Evolutionary conservation across 2,888 invertebrate genomes (phyloP), one percentile per base, ranked within the genome.

Genomic region (Dicranocentrus wangi): DNA sequence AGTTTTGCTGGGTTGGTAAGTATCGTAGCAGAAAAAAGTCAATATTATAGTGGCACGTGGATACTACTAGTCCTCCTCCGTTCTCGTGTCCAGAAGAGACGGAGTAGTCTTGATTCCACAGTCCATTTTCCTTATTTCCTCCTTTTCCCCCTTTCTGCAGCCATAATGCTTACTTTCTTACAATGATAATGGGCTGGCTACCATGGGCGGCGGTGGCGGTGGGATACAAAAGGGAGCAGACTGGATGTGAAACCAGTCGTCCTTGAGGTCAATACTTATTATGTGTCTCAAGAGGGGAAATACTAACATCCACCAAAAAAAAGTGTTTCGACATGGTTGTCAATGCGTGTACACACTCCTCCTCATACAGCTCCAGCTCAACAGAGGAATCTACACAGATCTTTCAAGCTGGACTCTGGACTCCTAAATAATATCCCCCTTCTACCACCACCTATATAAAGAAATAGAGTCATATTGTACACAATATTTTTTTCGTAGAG

Each of bases 231-330:
- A 39, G 47, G n/a, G 5, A 53, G 25, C 25, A 58, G 23, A 17
- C 15, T 51, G 51, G 51, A 2, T 23, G 32, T 39, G 21, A 55
- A 55, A 39, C 13, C 51, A 63, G 15, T 72, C 65, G 60, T 76
- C 66, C 68, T 68, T 76, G 75, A 76, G 75, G 75, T 66, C 66
- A 76, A 75, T 65, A 65, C 55, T 32, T 72, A 51, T 72, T 72
- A 72, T 71, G 53, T 70, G 23, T 60, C 60, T 47, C 43, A 51
- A 51, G 51, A 51, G 71, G 60, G 43, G 47, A 60, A 60, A n/a
- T 53, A 53, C 13, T 10, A 13, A 7, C 42, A 10, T 47, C 47
- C 47, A 47, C 19, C 47, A 21, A 55, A 21, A 55, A 21, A 23
- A n/a, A 23, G 21, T 17, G 51, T 51, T 51, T 51, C 17, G 51